Percentiles rank a stretch among this genome's conserved stretches.
phyloP scores from a whole-genome alignment of 2,888 invertebrate genomes.

The Drosophila subquinaria region DNA sequence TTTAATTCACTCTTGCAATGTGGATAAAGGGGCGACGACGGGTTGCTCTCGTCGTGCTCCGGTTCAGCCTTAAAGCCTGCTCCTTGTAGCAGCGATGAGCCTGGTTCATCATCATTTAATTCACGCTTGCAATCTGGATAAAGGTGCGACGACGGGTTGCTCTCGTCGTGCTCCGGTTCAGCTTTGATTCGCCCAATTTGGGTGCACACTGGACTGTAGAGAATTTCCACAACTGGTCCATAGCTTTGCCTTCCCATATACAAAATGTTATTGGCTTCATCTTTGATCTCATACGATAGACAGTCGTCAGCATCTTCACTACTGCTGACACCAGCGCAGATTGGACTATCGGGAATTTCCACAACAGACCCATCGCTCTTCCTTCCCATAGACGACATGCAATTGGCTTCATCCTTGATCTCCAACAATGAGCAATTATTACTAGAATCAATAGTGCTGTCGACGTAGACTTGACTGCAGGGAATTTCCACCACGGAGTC shows the following conservation, averaged over 20 bases:
- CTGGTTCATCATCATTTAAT: not conserved
- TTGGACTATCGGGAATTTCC: not conserved
- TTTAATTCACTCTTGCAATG: not conserved
- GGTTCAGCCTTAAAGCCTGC: not conserved
- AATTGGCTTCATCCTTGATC: not conserved
- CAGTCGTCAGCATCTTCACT: not conserved
- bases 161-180: not conserved
- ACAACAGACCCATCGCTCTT: not conserved
- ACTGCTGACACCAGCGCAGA: not conserved
- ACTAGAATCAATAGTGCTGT: not conserved
- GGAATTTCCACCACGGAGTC: not conserved
- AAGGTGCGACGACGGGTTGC: not conserved
- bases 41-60: not conserved
- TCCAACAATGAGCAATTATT: not conserved
- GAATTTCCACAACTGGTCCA: not conserved
- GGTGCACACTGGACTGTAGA: not conserved
- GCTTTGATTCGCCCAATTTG: not conserved
- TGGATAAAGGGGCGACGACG: not conserved
- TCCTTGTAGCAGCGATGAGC: not conserved
- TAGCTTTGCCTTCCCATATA: too few relatives aligned
- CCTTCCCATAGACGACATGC: not conserved
- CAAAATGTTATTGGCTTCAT: not conserved
- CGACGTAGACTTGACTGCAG: not conserved
- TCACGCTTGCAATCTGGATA: not conserved
- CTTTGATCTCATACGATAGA: not conserved